Percentiles rank a stretch among this genome's conserved stretches.
Evolutionary conservation across 2,888 invertebrate species (phyloP).

Genomic region (Stenodera caucasica): DNA sequence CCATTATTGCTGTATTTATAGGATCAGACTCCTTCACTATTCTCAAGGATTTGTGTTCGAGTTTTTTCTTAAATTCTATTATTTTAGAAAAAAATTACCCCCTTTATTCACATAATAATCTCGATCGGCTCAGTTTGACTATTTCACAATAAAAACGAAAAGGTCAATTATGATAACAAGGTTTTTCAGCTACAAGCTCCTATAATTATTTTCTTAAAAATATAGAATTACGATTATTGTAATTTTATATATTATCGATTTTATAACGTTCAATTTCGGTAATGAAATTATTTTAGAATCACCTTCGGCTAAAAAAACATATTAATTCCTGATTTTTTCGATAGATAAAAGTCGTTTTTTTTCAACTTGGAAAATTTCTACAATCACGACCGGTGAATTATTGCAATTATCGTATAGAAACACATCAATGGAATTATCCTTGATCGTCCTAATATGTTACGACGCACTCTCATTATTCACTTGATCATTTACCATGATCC

Average conservation of each 20-base stretch:
- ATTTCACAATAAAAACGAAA: not conserved
- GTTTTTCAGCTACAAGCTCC: not conserved
- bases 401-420: not conserved
- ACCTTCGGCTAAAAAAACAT: too few species aligned
- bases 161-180: constrained; percentile 3
- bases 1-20: not conserved
- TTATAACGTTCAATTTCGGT: too few species aligned
- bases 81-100: not conserved
- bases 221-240: too few species aligned
- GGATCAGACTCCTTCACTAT: not conserved
- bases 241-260: too few species aligned
- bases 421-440: not conserved
- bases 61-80: not conserved
- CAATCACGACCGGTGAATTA: not conserved
- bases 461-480: too few species aligned
- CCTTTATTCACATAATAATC: not conserved
- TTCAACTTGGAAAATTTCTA: not conserved
- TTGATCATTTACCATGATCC: too few species aligned
- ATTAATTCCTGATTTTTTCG: too few species aligned
- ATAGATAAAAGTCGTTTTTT: not conserved
- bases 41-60: not conserved
- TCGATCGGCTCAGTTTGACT: constrained; percentile 1
- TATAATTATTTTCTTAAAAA: not conserved
- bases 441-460: not conserved
- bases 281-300: too few species aligned